phyloP scores from a whole-genome alignment of 2,888 invertebrate genomes.

The Galerucella calmariensis region DNA sequence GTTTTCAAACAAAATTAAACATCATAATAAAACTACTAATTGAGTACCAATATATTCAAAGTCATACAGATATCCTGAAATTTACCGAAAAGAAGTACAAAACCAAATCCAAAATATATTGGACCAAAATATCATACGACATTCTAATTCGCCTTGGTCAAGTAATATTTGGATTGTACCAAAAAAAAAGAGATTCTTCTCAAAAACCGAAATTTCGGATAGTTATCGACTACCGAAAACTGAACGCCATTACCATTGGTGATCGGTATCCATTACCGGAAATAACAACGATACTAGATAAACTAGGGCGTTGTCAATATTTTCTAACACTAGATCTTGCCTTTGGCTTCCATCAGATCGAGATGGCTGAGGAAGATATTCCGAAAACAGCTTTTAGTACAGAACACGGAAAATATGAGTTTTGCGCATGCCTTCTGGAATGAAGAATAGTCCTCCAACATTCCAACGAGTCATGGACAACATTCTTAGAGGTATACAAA shows the following conservation, averaged over 20 bases:
- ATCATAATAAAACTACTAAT: neutral
- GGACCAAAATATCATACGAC: neutral
- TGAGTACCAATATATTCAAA: neutral
- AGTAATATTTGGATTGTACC: neutral
- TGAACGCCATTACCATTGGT: neutral
- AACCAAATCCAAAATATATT: neutral
- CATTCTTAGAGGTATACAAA: too few relatives aligned
- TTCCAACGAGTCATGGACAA: too few relatives aligned
- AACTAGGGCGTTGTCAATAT: too few relatives aligned
- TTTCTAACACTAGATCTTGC: too few relatives aligned
- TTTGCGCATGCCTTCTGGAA: neutral
- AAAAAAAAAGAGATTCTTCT: neutral
- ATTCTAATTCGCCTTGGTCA: neutral
- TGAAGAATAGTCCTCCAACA: too few relatives aligned
- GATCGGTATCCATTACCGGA: neutral
- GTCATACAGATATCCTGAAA: constrained; percentile 2
- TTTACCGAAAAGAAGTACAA: neutral
- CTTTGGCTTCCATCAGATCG: too few relatives aligned
- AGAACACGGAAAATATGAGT: too few relatives aligned
- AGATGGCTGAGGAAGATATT: too few relatives aligned
- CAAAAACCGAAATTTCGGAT: neutral
- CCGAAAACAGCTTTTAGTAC: too few relatives aligned
- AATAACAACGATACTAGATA: neutral
- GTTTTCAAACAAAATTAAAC: too few relatives aligned
- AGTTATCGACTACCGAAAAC: constrained; percentile 1